These are phyloP conservation scores for Nephotettix cincticeps DNA, from an alignment of 1,140 invertebrate species.

Conservation along the genomic window DNA sequence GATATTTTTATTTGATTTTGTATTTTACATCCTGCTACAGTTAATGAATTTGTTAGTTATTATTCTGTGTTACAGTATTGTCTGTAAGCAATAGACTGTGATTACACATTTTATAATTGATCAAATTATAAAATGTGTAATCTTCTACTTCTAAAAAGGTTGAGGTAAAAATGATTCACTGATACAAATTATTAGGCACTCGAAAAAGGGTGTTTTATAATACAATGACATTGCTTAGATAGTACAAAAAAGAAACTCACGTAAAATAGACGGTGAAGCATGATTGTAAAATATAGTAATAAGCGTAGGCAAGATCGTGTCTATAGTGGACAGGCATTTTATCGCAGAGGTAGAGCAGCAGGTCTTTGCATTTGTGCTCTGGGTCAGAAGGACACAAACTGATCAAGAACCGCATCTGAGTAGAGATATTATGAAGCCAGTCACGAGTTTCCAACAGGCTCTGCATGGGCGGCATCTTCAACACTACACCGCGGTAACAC, in stretches of 20 bases:
- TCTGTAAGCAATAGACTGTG: too few species aligned
- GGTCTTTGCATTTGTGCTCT: background rate
- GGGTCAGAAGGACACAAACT: background rate
- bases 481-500: slow-evolving; percentile 54
- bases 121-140: too few species aligned
- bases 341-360: background rate
- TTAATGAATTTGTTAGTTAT: too few species aligned
- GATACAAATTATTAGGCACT: too few species aligned
- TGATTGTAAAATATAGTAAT: slow-evolving; percentile 57
- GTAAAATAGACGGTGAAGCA: slow-evolving; percentile 63
- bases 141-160: too few species aligned
- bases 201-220: too few species aligned
- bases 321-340: slow-evolving; percentile 54
- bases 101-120: too few species aligned
- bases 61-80: too few species aligned
- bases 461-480: slow-evolving; percentile 49
- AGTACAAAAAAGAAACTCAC: slow-evolving; percentile 50
- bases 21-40: too few species aligned
- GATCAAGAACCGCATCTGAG: background rate
- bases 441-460: slow-evolving; percentile 48
- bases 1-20: too few species aligned
- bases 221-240: too few species aligned
- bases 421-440: background rate
- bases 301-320: slow-evolving; percentile 51
- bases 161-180: too few species aligned